Evolutionary conservation across 2,113 vertebrate species (phyloP).

Genomic region (Merops nubicus): DNA sequence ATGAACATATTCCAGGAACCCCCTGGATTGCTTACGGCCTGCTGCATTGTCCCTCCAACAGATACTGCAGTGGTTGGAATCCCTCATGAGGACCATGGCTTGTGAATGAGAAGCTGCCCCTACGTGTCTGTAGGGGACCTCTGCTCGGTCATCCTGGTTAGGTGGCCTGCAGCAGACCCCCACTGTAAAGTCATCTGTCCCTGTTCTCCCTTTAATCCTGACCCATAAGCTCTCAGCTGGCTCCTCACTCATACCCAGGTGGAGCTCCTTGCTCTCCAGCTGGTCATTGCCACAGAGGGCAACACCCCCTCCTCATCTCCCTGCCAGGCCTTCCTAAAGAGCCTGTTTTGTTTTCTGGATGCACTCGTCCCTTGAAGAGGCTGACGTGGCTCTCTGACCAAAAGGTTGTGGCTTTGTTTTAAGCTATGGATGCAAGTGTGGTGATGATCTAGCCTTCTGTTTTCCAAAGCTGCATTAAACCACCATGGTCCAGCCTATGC

Average conservation of each 20-base stretch:
- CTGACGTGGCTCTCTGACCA: background rate
- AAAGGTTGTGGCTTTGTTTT: background rate
- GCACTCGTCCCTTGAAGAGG: background rate
- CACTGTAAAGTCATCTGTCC: background rate
- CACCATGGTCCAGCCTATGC: background rate
- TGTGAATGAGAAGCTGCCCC: background rate
- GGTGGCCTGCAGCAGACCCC: background rate
- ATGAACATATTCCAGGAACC: too few species aligned
- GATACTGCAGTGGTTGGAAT: background rate
- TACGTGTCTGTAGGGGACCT: background rate
- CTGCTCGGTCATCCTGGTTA: background rate
- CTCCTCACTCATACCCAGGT: background rate
- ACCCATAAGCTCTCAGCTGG: background rate
- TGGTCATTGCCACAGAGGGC: background rate
- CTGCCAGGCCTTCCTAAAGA: background rate
- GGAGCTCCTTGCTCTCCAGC: background rate
- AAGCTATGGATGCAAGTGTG: background rate
- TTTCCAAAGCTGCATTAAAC: conserved; percentile 30
- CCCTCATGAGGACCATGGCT: background rate
- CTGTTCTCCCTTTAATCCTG: background rate
- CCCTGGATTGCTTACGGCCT: background rate
- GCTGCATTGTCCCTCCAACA: background rate
- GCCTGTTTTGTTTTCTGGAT: background rate
- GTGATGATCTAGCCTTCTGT: conserved; percentile 17
- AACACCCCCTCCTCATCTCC: background rate